These are phyloP conservation scores for Cybosia mesomella DNA, from an alignment of 2,888 invertebrate genomes.

Conservation along the genomic window DNA sequence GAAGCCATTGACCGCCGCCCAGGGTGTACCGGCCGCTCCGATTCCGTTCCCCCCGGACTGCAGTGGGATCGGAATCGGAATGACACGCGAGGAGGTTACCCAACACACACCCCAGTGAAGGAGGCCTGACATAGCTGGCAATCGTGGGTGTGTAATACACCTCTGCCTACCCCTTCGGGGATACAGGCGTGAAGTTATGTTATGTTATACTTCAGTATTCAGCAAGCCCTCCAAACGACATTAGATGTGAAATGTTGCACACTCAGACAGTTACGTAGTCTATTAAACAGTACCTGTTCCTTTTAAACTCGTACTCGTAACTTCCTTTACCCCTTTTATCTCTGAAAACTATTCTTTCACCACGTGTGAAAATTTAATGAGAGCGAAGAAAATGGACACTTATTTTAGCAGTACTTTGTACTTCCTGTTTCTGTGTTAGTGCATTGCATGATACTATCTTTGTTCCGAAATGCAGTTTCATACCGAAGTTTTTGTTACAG, in stretches of 20 bases:
- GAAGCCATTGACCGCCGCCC: too few relatives aligned
- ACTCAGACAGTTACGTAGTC: conserved; percentile 32
- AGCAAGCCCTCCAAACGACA: background rate
- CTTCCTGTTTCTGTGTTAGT: conserved; percentile 14
- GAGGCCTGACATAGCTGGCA: too few relatives aligned
- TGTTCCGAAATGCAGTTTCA: background rate
- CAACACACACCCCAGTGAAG: too few relatives aligned
- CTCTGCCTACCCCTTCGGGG: too few relatives aligned
- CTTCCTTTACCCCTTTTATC: conserved; percentile 31
- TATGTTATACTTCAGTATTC: background rate
- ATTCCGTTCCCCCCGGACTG: too few relatives aligned
- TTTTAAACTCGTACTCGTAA: conserved; percentile 59
- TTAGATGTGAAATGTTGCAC: conserved; percentile 8
- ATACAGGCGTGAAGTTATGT: too few relatives aligned
- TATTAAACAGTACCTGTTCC: conserved; percentile 48
- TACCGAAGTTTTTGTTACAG: background rate
- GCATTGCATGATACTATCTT: conserved; percentile 5
- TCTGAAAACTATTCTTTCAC: conserved; percentile 48
- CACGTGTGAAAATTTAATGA: conserved; percentile 65
- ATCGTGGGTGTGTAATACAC: too few relatives aligned
- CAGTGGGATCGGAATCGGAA: too few relatives aligned
- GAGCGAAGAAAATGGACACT: conserved; percentile 53
- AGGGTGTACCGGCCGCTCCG: too few relatives aligned
- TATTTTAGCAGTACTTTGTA: conserved; percentile 34
- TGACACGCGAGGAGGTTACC: too few relatives aligned